Evolutionary conservation across 2,888 invertebrate species (phyloP), one percentile per base, ranked within the genome.

Genomic region (Pristionchus maxplancki): DNA sequence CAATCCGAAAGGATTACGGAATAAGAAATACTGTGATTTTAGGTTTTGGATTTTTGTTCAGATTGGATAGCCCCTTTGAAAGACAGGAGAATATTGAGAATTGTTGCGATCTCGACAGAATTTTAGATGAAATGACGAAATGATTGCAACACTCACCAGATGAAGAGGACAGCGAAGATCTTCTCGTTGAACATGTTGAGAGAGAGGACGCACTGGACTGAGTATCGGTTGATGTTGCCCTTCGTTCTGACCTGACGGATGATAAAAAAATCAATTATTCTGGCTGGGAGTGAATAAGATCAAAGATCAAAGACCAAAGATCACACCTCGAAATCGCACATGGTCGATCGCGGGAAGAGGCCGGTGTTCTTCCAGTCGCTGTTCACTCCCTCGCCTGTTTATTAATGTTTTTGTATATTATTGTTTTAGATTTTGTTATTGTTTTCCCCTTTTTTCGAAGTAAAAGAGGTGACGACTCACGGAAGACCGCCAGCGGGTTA

Each of bases 181-280:
- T 94, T 94, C 90, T 94, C 94, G 89, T 94, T 94, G 89, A 94
- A 92, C 93, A 93, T 93, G 86, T 94, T 94, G 90, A 94, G 90
- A 5, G 93, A 90, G 53, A 94, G 90, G n/a, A 94, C 94, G 74
- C 87, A 81, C 24, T 88, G 88, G 24, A 88, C 78, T 6, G 81
- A 82, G 48, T 81, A 88, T 31, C 82, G 78, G n/a, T 71, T 58
- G 88, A 88, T 92, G 86, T 90, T 91, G 62, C 92, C 88, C 48
- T 91, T 90, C 89, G 87, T 74, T 24, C 81, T 67, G 0, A 71
- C 78, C 83, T 89, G 34, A 64, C 20, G 34, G 58, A 78, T 78
- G 17, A n/a, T n/a, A n/a, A n/a, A 78, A 40, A 40, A 44, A 44
- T 78, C 40, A 78, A n/a, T 20, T 48, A 1, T 34, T n/a, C n/a